Percentiles rank a stretch among this genome's conserved stretches.
Conservation (phyloP, 2,888 invertebrate genomes). For the Tachystola acroxantha region DNA sequence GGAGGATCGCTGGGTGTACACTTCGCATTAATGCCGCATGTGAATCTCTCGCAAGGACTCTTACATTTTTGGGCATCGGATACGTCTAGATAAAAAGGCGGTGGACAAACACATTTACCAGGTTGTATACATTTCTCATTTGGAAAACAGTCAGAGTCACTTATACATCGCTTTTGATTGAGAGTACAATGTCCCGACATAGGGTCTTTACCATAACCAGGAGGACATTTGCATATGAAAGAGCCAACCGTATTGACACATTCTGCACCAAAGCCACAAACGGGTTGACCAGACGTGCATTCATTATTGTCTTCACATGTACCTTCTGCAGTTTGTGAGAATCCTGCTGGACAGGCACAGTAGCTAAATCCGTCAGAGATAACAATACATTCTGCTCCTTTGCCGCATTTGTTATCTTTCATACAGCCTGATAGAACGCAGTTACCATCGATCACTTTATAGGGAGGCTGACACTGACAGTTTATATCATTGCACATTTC, state of each 20-base stretch:
- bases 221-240: slow-evolving; percentile 88
- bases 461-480: slow-evolving; percentile 93
- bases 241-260: slow-evolving; percentile 89
- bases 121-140: slow-evolving; percentile 96
- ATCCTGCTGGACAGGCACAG: slow-evolving; percentile 95
- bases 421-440: slow-evolving; percentile 92
- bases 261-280: slow-evolving; percentile 92
- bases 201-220: slow-evolving; percentile 89
- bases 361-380: slow-evolving; percentile 95
- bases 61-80: slow-evolving; percentile 91
- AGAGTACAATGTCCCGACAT: slow-evolving; percentile 89
- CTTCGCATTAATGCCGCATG: slow-evolving; percentile 93
- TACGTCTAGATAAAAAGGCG: slow-evolving; percentile 92
- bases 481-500: slow-evolving; percentile 90
- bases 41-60: slow-evolving; percentile 94
- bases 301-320: slow-evolving; percentile 93
- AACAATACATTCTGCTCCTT: slow-evolving; percentile 92
- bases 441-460: slow-evolving; percentile 88
- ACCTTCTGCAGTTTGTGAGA: slow-evolving; percentile 85
- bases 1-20: slow-evolving; percentile 94
- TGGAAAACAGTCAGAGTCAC: slow-evolving; percentile 88
- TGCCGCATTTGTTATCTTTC: slow-evolving; percentile 87
- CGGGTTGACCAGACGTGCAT: slow-evolving; percentile 85
- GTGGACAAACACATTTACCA: slow-evolving; percentile 93
- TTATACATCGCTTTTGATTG: slow-evolving; percentile 88